Conservation (phyloP, 2,113 vertebrate genomes). For the Microtus richardsoni region DNA sequence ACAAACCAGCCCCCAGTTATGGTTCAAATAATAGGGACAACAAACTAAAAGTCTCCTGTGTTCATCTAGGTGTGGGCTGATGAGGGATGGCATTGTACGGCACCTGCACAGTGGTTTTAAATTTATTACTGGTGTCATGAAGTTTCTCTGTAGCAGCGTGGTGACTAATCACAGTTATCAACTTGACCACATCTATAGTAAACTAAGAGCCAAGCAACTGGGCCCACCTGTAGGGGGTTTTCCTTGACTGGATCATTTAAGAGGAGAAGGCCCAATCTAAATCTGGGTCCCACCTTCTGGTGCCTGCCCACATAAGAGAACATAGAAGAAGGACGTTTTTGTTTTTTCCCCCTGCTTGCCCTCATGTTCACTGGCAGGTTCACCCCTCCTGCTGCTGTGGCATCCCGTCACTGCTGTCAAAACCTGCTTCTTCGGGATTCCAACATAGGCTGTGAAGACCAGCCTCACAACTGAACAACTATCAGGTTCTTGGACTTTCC, state of each 20-base stretch:
- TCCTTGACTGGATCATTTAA: not conserved
- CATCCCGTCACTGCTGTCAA: not conserved
- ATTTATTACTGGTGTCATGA: not conserved
- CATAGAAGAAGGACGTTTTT: not conserved
- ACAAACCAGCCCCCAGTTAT: not conserved
- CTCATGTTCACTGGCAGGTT: no score
- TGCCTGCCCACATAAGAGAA: not conserved
- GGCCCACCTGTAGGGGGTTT: not conserved
- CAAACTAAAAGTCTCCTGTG: not conserved
- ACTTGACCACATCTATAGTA: not conserved
- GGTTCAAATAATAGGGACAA: not conserved
- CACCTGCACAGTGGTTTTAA: not conserved
- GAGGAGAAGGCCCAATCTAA: not conserved
- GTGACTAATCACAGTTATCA: not conserved
- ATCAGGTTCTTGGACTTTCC: not conserved
- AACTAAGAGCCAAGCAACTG: not conserved
- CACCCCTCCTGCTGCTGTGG: not conserved
- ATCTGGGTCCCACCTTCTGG: not conserved
- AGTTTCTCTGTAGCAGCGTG: not conserved
- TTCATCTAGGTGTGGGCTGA: not conserved
- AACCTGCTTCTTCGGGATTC: not conserved
- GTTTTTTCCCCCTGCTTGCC: not conserved
- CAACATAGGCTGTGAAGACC: not conserved
- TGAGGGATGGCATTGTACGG: no score
- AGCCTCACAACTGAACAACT: not conserved